Percentiles rank a stretch among this genome's conserved stretches.
Conservation (phyloP, 2,888 invertebrate species). For the Amblyjoppa proteus region DNA sequence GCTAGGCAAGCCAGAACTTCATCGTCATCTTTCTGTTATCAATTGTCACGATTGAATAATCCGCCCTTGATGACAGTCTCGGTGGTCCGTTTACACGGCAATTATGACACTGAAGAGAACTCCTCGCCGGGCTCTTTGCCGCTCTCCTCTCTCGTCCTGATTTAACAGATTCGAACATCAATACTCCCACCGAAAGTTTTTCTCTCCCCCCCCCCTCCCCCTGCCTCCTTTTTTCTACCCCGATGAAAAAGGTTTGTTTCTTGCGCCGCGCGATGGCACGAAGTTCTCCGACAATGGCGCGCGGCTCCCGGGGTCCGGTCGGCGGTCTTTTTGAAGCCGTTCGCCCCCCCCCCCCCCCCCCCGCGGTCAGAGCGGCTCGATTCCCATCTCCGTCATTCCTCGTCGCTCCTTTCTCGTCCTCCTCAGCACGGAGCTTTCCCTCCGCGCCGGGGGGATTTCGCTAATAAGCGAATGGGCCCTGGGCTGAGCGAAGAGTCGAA, state of each 20-base stretch:
- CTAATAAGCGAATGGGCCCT: conserved; percentile 76
- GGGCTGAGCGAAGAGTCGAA: conserved; percentile 46
- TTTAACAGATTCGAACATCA: conserved; percentile 18
- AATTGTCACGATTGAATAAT: no score
- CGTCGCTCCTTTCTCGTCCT: conserved; percentile 45
- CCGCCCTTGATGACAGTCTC: no score
- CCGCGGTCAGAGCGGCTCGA: conserved; percentile 38
- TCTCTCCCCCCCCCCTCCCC: neutral
- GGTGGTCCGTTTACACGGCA: no score
- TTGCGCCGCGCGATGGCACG: neutral
- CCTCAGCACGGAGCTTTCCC: conserved; percentile 45
- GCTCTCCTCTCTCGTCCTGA: neutral
- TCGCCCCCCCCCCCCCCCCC: conserved; percentile 42
- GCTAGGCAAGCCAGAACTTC: no score
- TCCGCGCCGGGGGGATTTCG: conserved; percentile 73
- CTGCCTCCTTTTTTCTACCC: neutral
- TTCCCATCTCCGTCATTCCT: conserved; percentile 38
- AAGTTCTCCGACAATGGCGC: conserved; percentile 56
- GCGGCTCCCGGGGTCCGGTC: conserved; percentile 43
- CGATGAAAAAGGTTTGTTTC: conserved; percentile 45
- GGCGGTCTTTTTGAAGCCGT: conserved; percentile 62
- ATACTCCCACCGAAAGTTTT: neutral
- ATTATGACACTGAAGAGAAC: no score
- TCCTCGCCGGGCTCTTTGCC: neutral
- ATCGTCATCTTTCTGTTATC: no score